A percentile compares a stretch with the other conserved stretches of the same genome.
phyloP scores from a whole-genome alignment of 2,888 invertebrate species.

The Drosophila algonquin region DNA sequence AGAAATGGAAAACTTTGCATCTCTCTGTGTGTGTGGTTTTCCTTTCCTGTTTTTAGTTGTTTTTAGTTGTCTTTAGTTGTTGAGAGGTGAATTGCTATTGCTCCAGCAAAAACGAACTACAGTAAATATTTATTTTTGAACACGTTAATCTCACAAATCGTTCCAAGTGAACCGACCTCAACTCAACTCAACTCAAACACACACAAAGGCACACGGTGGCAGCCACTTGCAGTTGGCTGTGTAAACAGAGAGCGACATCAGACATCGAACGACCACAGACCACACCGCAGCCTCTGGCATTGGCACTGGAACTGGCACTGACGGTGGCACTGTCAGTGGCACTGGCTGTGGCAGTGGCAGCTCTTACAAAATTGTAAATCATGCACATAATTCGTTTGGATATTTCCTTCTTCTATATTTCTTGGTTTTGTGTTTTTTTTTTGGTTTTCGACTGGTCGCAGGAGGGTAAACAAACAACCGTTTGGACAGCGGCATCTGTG shows the following conservation, averaged over 20 bases:
- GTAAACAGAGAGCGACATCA: conserved; percentile 66
- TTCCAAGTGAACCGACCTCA: conserved; percentile 61
- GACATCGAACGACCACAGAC: conserved; percentile 25
- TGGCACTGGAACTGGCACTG: conserved; percentile 18
- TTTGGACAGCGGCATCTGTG: conserved; percentile 23
- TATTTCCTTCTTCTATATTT: conserved; percentile 15
- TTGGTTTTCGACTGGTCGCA: conserved; percentile 65
- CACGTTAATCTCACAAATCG: conserved; percentile 79
- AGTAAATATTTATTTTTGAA: conserved; percentile 80
- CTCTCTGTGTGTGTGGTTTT: conserved; percentile 28
- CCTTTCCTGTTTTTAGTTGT: conserved; percentile 30
- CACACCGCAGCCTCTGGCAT: conserved; percentile 52
- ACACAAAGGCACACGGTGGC: conserved; percentile 36
- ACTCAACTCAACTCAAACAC: neutral
- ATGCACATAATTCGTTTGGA: conserved; percentile 24
- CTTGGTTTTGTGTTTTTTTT: conserved; percentile 33
- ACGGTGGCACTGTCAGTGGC: neutral
- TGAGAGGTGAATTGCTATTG: conserved; percentile 68
- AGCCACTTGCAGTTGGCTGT: conserved; percentile 70
- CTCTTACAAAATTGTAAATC: conserved; percentile 42
- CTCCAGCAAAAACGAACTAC: conserved; percentile 73
- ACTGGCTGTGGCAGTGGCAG: neutral
- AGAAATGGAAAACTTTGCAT: conserved; percentile 53
- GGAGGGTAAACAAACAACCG: conserved; percentile 78
- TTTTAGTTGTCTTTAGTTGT: conserved; percentile 47